phyloP scores from a whole-genome alignment of 2,888 invertebrate species.

The Drosophila multiciliata region DNA sequence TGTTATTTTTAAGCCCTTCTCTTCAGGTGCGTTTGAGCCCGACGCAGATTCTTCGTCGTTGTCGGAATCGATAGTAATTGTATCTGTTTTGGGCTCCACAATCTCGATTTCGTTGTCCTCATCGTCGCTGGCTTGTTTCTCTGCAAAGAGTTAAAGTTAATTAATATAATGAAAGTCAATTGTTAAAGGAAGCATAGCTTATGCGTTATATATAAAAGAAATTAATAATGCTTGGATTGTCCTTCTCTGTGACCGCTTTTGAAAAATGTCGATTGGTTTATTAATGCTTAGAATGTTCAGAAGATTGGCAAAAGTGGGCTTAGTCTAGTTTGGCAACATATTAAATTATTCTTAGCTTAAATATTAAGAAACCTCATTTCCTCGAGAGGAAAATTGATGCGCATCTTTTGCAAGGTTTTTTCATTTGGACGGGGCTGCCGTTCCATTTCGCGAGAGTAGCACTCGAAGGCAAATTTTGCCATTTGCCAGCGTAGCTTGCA shows the following conservation, averaged over 20 bases:
- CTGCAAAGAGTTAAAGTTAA: constrained; percentile 56
- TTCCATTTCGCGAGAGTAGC: constrained; percentile 72
- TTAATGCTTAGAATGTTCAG: constrained; percentile 27
- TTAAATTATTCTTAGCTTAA: constrained; percentile 21
- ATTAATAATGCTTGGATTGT: neutral
- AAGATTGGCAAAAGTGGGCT: constrained; percentile 19
- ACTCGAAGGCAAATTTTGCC: constrained; percentile 80
- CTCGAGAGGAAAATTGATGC: constrained; percentile 75
- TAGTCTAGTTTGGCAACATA: constrained; percentile 26
- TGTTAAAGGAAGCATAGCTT: neutral
- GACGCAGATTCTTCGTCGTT: constrained; percentile 78
- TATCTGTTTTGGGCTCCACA: constrained; percentile 84
- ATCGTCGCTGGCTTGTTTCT: constrained; percentile 84
- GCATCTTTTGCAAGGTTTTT: constrained; percentile 68
- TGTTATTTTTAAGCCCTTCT: constrained; percentile 45
- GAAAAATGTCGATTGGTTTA: constrained; percentile 29
- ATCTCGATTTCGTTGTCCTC: constrained; percentile 85
- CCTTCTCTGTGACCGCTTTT: neutral
- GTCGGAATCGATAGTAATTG: constrained; percentile 84
- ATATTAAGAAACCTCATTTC: constrained; percentile 76
- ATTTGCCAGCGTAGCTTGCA: constrained; percentile 82
- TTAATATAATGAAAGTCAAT: neutral
- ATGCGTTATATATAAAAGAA: neutral
- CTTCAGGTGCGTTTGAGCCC: constrained; percentile 15
- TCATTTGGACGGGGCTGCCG: constrained; percentile 65